Evolutionary conservation across 2,113 vertebrate species (phyloP).

Genomic region (Dicrurus megarhynchus): DNA sequence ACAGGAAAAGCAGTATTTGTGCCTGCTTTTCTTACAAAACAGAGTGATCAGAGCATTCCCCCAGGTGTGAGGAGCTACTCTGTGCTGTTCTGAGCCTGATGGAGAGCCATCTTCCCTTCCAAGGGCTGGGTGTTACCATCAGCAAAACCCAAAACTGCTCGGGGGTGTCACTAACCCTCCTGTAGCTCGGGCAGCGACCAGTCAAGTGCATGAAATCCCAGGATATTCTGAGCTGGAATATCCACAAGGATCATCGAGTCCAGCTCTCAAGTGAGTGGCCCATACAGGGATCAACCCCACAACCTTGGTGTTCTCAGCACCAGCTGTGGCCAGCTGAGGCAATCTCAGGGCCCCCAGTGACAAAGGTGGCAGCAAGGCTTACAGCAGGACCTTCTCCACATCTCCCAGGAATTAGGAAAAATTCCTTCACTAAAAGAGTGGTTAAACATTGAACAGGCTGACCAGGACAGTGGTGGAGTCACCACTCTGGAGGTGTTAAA

Average conservation of each 20-base stretch:
- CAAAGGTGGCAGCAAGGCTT: not conserved
- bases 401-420: not conserved
- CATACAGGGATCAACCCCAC: not conserved
- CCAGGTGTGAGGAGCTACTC: not conserved
- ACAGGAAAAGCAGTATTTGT: not conserved
- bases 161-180: accelerated
- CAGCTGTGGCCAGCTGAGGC: not conserved
- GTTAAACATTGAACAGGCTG: not conserved
- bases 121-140: not conserved
- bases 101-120: not conserved
- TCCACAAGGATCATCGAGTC: not conserved
- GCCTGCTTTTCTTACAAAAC: not conserved
- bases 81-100: not conserved
- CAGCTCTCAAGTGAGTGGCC: not conserved
- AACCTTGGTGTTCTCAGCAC: not conserved
- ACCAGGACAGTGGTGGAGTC: not conserved
- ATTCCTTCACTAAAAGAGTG: not conserved
- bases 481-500: not conserved
- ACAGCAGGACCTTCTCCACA: not conserved
- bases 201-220: not conserved
- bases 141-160: not conserved
- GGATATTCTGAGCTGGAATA: not conserved
- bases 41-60: not conserved
- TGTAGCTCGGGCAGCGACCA: accelerated
- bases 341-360: not conserved